Base-by-base conservation (phyloP, 2,113 vertebrate genomes). In the Hystrix cristata region DNA sequence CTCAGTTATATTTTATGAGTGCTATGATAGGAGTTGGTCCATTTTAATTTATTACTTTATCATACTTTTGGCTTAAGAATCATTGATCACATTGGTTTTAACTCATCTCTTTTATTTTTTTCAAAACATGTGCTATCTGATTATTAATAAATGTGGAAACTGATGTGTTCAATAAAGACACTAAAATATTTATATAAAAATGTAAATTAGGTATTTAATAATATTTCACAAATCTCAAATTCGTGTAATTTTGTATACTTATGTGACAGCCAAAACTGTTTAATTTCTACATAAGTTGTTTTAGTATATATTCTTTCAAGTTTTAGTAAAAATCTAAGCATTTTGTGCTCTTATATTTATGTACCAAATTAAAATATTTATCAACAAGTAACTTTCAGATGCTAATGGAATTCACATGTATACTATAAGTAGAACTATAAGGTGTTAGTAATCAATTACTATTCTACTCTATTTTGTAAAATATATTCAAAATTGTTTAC, bases 11-110 rank as follows among this genome's bases (percentile, higher is more conserved):
- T 87, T 29, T 95, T 57, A 72, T n/a, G 11, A 80, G 5, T 92
- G 25, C 62, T 92, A 38, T 92, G 29, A 9, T 29, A 83, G 31
- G 38, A 74, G 7, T 81, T 94, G 34, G 3, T 67, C 34, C 53
- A 84, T 82, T 87, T 23, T 25, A 69, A 4, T 90, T 90, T 78
- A 81, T 71, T 96, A 38, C 4, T 91, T 60, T 78, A 76, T 5
- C 11, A 5, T 87, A 48, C 53, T 13, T 82, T 67, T 94, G 67
- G 34, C 21, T 95, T 15, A 85, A 81, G 15, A 23, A 90, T 85
- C 76, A 94, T 25, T 92, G 79, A 87, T 80, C 90, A 90, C 91
- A 87, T 84, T 94, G 43, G 43, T 53, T 76, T 93, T 80, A 95
- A 87, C 15, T 76, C 21, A 5, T 94, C 15, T n/a, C 11, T 69